A percentile compares a stretch with the other conserved stretches of the same genome.
phyloP scores from a whole-genome alignment of 1,140 invertebrate species.

The Campoletis sonorensis region DNA sequence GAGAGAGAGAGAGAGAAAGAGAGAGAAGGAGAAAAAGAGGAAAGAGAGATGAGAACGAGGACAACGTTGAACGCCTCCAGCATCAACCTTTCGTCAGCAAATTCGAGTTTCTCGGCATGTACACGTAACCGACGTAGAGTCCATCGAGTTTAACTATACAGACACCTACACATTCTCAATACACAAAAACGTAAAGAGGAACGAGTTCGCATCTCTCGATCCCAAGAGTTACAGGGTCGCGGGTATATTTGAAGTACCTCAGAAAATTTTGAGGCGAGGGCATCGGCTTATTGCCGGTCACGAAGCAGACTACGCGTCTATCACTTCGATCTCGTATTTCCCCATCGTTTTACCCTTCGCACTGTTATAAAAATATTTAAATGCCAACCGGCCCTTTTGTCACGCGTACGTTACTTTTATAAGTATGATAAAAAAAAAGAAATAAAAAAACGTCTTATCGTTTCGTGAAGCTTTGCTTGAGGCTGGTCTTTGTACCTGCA shows the following conservation, averaged over 20 bases:
- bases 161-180: conserved; percentile 17
- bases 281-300: conserved; percentile 72
- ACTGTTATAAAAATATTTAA: conserved; percentile 74
- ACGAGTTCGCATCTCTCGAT: conserved; percentile 7
- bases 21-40: conserved; percentile 47
- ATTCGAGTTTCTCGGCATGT: conserved; percentile 45
- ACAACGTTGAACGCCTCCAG: conserved; percentile 35
- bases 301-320: conserved; percentile 69
- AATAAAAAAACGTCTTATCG: too few species aligned
- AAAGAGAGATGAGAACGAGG: conserved; percentile 45
- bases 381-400: conserved; percentile 53
- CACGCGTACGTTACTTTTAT: neutral
- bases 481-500: neutral
- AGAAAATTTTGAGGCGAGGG: conserved; percentile 7
- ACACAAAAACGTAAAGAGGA: conserved; percentile 20
- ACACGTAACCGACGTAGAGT: conserved; percentile 23
- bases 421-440: too few species aligned
- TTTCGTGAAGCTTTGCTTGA: neutral
- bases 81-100: conserved; percentile 50
- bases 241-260: conserved; percentile 38
- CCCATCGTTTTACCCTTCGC: conserved; percentile 7
- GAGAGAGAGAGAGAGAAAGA: conserved; percentile 44
- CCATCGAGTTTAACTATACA: conserved; percentile 27
- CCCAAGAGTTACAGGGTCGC: neutral
- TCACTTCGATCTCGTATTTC: conserved; percentile 69